Evolutionary conservation across 2,888 invertebrate species (phyloP), one percentile per base, ranked within the genome.

Genomic region (Sarcophaga variegata): DNA sequence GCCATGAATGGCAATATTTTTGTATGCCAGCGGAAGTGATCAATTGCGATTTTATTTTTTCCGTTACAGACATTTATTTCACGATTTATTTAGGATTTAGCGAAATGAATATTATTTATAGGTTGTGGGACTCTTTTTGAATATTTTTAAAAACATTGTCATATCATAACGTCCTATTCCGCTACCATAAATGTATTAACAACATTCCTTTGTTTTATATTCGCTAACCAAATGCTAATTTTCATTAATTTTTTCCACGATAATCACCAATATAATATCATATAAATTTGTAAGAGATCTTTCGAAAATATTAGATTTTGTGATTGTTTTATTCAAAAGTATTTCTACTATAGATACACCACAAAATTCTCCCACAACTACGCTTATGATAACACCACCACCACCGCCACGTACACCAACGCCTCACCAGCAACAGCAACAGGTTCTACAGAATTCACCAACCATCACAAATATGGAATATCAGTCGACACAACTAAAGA

Each of bases 261-360:
- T 59, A 66, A 27, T n/a, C 25, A n/a, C 0, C 25, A 59, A 71
- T 59, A 37, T 10, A 66, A 64, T 70, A 49, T 54, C n/a, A 60
- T 64, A 67, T 25, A 17, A 60, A 62, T 22, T 62, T 49, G 14
- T 37, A 37, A 54, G 4, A 54, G 60, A 64, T 45, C 54, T 81
- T 81, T 77, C 45, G 66, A 37, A 80, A 76, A 84, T 80, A 84
- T 85, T 83, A 85, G 85, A 75, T 81, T 81, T 86, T 83, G 85
- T 85, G 79, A 87, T 85, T 81, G 37, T 84, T 82, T 80, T 78
- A 85, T 85, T 81, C 71, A 85, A 84, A 81, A 86, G 76, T 81
- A 83, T 83, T 83, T 86, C 69, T 89, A 84, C 89, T 88, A 75
- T 91, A 93, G 93, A 93, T 90, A 92, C 92, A 83, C 91, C 93